Percentiles rank a stretch among this genome's conserved stretches.
These are phyloP conservation scores for Polietes domitor DNA, from an alignment of 2,888 invertebrate species.

Conservation along the genomic window DNA sequence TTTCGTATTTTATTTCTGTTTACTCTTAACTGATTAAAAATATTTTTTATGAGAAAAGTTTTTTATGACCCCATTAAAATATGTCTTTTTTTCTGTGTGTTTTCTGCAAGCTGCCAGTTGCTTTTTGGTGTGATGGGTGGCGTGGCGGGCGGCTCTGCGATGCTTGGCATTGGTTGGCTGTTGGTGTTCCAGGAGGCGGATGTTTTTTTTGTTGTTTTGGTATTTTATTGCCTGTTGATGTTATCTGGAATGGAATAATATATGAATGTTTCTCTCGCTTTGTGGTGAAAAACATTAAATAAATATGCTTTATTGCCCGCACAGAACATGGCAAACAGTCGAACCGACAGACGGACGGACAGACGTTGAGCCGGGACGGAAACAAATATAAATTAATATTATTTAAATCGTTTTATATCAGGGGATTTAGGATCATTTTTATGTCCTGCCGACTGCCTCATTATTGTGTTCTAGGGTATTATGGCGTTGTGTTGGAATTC, in stretches of 20 bases:
- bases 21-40: conserved; percentile 62
- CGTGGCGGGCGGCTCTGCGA: not conserved
- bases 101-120: not conserved
- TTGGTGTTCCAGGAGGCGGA: not conserved
- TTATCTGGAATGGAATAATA: conserved; percentile 35
- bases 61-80: conserved; percentile 64
- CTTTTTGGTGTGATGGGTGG: not conserved
- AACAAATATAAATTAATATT: conserved; percentile 28
- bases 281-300: conserved; percentile 36
- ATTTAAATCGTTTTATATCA: conserved; percentile 20
- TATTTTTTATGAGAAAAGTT: conserved; percentile 65
- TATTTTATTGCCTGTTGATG: conserved; percentile 39
- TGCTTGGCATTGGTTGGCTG: no score
- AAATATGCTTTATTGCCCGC: conserved; percentile 31
- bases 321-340: conserved; percentile 6
- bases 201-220: not conserved
- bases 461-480: not conserved
- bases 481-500: not conserved
- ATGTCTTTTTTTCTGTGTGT: conserved; percentile 26
- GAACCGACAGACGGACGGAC: not conserved
- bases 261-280: conserved; percentile 6
- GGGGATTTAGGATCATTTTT: conserved; percentile 18
- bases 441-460: not conserved
- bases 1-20: conserved; percentile 45
- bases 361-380: no score